Evolutionary conservation across 2,797 vertebrate genomes (phyloP).

Genomic region (Sebastes melanostomus): DNA sequence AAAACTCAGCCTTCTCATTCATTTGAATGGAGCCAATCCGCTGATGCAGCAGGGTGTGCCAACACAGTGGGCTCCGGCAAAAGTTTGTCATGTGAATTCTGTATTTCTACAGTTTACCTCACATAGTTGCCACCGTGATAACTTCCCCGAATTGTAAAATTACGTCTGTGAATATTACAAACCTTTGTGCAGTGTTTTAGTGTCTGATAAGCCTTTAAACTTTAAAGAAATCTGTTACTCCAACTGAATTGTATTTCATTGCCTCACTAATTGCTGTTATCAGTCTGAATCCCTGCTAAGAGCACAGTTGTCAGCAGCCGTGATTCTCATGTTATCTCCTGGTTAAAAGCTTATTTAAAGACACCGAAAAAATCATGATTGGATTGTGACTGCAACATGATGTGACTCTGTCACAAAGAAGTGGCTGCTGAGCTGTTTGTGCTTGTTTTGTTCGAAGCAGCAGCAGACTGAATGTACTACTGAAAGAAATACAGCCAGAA

Average conservation of each 20-base stretch:
- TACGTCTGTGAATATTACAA: fast-evolving
- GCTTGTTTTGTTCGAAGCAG: background rate
- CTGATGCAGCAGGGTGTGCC: no score
- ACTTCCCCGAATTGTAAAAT: background rate
- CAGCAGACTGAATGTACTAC: background rate
- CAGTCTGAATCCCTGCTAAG: background rate
- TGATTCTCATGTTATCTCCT: background rate
- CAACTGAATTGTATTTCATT: background rate
- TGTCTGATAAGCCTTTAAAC: background rate
- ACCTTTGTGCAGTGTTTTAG: background rate
- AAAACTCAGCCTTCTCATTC: background rate
- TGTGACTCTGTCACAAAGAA: background rate
- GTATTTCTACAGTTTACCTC: background rate
- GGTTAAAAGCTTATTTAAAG: background rate
- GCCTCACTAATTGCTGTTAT: background rate
- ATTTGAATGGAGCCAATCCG: no score
- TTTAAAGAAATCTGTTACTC: background rate
- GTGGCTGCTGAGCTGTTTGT: background rate
- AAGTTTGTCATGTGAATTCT: background rate
- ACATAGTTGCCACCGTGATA: background rate
- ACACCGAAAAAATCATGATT: background rate
- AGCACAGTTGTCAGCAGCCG: background rate
- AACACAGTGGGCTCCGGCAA: fast-evolving
- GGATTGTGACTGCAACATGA: background rate
- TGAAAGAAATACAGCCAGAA: background rate